phyloP scores from a whole-genome alignment of 1,140 invertebrate genomes.

The Globodera ellingtonae region DNA sequence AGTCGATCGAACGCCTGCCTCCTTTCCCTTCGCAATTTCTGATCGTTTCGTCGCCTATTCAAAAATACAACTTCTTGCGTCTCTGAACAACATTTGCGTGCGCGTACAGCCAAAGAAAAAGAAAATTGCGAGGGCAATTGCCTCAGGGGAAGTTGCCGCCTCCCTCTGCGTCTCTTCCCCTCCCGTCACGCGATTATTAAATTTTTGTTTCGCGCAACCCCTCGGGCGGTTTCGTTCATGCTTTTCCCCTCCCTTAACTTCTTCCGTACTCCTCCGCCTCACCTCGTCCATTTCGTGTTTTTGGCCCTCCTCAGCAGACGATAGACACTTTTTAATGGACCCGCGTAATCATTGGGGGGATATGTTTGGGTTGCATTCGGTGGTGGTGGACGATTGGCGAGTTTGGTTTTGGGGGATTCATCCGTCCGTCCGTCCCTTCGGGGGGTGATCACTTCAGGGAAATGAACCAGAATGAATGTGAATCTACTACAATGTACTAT shows the following conservation, averaged over 20 bases:
- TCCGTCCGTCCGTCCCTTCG: neutral
- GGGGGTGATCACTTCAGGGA: too few species aligned
- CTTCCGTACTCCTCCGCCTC: neutral
- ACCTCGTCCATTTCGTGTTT: neutral
- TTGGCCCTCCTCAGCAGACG: neutral
- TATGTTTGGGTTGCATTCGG: neutral
- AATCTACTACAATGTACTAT: neutral
- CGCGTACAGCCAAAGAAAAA: neutral
- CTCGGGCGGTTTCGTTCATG: neutral
- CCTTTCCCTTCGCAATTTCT: neutral
- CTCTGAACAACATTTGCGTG: neutral
- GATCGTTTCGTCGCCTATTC: neutral
- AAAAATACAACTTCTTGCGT: neutral
- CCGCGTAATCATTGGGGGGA: neutral
- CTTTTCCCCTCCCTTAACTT: neutral
- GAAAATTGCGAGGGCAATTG: neutral
- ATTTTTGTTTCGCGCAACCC: neutral
- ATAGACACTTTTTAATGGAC: neutral
- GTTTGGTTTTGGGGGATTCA: neutral
- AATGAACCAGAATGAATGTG: neutral
- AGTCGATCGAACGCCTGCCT: neutral
- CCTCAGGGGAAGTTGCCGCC: neutral
- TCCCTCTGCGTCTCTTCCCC: neutral
- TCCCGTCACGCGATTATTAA: neutral
- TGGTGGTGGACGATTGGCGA: neutral